phyloP scores from a whole-genome alignment of 2,888 invertebrate genomes.

The Harmothoe impar region DNA sequence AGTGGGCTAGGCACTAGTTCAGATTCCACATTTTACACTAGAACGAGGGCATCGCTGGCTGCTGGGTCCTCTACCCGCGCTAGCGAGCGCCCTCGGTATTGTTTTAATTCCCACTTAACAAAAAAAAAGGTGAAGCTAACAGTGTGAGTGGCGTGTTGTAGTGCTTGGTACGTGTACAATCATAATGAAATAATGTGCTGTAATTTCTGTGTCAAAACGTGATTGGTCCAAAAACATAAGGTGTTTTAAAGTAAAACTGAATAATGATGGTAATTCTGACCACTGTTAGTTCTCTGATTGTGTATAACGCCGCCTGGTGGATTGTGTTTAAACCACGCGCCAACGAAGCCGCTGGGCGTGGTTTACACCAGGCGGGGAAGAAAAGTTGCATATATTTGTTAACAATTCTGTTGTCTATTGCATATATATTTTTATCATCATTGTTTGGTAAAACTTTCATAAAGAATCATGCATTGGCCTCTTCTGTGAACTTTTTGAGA shows the following conservation, averaged over 20 bases:
- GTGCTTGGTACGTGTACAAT: constrained; percentile 42
- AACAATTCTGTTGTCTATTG: constrained; percentile 57
- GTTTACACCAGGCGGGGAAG: constrained; percentile 14
- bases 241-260: constrained; percentile 28
- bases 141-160: constrained; percentile 43
- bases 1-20: constrained; percentile 43
- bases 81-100: neutral
- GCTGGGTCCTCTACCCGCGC: neutral
- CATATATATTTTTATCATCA: constrained; percentile 58
- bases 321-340: constrained; percentile 26
- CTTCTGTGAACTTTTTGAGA: constrained; percentile 45
- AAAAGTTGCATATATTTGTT: constrained; percentile 55
- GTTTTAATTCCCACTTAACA: constrained; percentile 47
- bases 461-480: constrained; percentile 36
- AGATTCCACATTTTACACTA: constrained; percentile 41
- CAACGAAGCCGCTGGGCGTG: neutral
- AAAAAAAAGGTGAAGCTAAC: constrained; percentile 32
- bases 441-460: constrained; percentile 53
- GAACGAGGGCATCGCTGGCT: neutral
- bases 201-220: constrained; percentile 54
- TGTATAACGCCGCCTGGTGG: constrained; percentile 49
- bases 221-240: constrained; percentile 49
- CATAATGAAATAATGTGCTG: constrained; percentile 44
- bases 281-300: constrained; percentile 47
- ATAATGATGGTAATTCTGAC: constrained; percentile 15